A percentile compares a stretch with the other conserved stretches of the same genome.
Conservation (phyloP, 2,113 vertebrate genomes). For the Mormyrus lacerda region DNA sequence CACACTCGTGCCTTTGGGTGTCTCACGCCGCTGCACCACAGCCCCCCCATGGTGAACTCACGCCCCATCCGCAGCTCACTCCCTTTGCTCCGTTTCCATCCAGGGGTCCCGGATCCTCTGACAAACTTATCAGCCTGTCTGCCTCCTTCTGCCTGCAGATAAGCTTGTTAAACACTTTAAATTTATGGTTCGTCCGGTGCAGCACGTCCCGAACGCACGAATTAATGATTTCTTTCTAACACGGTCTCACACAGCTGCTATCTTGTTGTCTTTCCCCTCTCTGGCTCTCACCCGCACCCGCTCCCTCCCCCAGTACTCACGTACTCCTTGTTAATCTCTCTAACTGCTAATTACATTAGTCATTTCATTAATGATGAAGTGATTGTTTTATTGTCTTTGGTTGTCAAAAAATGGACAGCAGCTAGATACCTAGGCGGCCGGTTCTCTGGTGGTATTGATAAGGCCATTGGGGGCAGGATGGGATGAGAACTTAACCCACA, state of each 20-base stretch:
- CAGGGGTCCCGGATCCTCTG: neutral
- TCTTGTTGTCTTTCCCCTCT: neutral
- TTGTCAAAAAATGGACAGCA: slow-evolving; percentile 48
- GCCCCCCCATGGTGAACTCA: neutral
- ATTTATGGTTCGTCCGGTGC: slow-evolving; percentile 10
- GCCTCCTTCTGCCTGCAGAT: neutral
- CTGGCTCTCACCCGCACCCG: neutral
- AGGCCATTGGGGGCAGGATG: slow-evolving; percentile 25
- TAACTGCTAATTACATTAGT: slow-evolving; percentile 52
- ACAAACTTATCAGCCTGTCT: slow-evolving; percentile 1
- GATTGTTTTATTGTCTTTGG: slow-evolving; percentile 60
- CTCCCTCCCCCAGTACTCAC: neutral
- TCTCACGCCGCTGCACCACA: neutral
- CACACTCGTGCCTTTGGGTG: neutral
- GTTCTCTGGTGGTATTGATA: slow-evolving; percentile 55
- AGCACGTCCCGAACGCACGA: neutral
- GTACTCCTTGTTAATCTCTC: slow-evolving; percentile 19
- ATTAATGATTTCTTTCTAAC: slow-evolving; percentile 1
- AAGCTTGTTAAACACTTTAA: slow-evolving; percentile 15
- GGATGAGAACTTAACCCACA: neutral
- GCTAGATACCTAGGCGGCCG: slow-evolving; percentile 43
- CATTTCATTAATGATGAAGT: slow-evolving; percentile 56
- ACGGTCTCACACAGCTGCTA: neutral
- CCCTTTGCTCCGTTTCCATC: neutral
- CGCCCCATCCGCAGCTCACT: no score